These are phyloP conservation scores for Natrix natrix DNA, from an alignment of 2,797 vertebrate species.

Conservation along the genomic window DNA sequence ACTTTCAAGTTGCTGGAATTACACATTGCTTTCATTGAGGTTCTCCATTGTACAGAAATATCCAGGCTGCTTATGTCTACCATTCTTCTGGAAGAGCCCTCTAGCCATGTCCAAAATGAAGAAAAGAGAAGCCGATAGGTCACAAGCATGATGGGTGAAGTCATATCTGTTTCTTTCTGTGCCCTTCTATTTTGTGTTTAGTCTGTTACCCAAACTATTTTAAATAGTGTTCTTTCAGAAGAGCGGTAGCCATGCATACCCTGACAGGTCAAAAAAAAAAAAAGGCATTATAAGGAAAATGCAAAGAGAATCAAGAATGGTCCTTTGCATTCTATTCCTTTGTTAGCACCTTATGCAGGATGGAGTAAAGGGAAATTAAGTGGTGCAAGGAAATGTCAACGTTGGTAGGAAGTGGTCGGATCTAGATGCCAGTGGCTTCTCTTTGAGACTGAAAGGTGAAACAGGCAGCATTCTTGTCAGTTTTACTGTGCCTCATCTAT, in stretches of 20 bases:
- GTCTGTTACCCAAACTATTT: not conserved
- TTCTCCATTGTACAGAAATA: not conserved
- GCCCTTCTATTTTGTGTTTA: not conserved
- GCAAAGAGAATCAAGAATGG: not conserved
- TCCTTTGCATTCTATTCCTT: not conserved
- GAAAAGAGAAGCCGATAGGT: not conserved
- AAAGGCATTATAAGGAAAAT: not conserved
- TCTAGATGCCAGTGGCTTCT: not conserved
- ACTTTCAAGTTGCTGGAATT: not conserved
- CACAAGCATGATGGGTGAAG: not conserved
- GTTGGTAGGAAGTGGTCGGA: not conserved
- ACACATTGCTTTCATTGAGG: not conserved
- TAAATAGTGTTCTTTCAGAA: not conserved
- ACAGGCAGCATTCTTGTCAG: not conserved
- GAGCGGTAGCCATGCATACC: not conserved
- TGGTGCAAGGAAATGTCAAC: not conserved
- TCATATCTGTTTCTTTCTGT: not conserved
- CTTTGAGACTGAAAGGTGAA: not conserved
- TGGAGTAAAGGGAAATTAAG: not conserved
- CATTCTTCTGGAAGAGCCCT: not conserved
- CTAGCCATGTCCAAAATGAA: not conserved
- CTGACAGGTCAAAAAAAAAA: not conserved
- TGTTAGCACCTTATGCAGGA: not conserved
- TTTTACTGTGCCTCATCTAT: not conserved
- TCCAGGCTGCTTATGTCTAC: not conserved